Evolutionary conservation across 1,140 invertebrate genomes (phyloP).

Genomic region (Ooceraea biroi): DNA sequence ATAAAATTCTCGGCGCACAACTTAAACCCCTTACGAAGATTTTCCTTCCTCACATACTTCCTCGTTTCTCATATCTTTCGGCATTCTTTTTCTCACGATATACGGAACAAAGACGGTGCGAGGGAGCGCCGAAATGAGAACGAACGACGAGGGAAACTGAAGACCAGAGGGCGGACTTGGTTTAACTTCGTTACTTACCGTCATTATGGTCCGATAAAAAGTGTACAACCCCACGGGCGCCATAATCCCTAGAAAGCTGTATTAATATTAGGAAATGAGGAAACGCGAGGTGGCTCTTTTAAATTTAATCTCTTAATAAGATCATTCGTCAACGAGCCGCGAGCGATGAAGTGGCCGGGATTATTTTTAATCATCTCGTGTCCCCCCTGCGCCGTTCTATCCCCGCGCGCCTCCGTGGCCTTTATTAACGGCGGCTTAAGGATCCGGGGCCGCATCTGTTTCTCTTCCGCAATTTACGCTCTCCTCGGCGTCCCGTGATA

Average conservation of each 20-base stretch:
- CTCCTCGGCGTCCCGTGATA: conserved; percentile 42
- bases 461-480: conserved; percentile 67
- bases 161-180: conserved; percentile 39
- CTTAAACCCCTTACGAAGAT: neutral
- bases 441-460: conserved; percentile 19
- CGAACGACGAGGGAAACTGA: conserved; percentile 10
- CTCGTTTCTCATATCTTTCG: neutral
- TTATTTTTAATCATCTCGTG: conserved; percentile 71
- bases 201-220: conserved; percentile 74
- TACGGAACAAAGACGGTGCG: neutral
- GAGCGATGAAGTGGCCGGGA: conserved; percentile 69
- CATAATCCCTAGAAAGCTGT: conserved; percentile 70
- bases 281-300: conserved; percentile 74
- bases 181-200: conserved; percentile 75
- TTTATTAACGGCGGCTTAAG: conserved; percentile 68
- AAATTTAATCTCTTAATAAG: conserved; percentile 79
- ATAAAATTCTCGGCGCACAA: conserved; percentile 53
- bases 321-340: conserved; percentile 76
- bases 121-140: conserved; percentile 14
- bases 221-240: conserved; percentile 69
- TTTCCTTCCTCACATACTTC: neutral
- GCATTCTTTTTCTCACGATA: conserved; percentile 27
- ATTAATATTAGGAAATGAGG: conserved; percentile 76
- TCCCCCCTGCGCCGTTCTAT: neutral
- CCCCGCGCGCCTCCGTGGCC: neutral